phyloP scores from a whole-genome alignment of 2,113 vertebrate genomes.

The Ploceus nigricollis region DNA sequence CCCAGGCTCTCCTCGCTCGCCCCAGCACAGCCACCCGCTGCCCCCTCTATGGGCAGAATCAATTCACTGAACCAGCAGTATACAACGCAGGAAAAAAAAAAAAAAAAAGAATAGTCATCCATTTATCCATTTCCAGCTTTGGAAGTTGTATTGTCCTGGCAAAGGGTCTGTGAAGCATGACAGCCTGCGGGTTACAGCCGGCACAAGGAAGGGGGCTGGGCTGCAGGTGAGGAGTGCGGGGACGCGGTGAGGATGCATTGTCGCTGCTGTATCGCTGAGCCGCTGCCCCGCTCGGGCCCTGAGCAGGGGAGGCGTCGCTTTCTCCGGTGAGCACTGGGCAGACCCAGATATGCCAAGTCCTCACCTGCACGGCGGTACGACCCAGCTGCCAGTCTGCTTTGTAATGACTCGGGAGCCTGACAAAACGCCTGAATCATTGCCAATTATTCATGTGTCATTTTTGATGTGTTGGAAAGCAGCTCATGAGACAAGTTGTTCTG shows the following conservation, averaged over 20 bases:
- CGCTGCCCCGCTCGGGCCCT: fast-evolving
- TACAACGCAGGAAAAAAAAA: fast-evolving
- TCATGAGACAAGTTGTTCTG: neutral
- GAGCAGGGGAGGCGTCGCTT: neutral
- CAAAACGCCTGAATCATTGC: neutral
- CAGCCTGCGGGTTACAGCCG: no score
- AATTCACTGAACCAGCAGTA: neutral
- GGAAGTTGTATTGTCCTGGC: neutral
- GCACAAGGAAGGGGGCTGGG: neutral
- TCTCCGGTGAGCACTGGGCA: fast-evolving
- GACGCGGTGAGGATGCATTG: fast-evolving
- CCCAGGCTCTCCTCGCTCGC: fast-evolving
- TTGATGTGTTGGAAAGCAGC: neutral
- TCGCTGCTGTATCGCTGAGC: neutral
- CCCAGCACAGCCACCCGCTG: neutral
- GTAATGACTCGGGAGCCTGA: neutral
- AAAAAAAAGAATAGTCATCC: neutral
- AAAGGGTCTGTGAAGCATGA: neutral
- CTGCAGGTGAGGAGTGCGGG: neutral
- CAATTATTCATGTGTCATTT: neutral
- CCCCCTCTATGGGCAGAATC: neutral
- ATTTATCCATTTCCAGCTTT: neutral
- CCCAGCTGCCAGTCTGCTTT: neutral
- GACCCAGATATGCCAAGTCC: neutral
- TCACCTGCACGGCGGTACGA: fast-evolving